Conservation (phyloP, 1,140 invertebrate genomes). For the Zelostemma sp. region DNA sequence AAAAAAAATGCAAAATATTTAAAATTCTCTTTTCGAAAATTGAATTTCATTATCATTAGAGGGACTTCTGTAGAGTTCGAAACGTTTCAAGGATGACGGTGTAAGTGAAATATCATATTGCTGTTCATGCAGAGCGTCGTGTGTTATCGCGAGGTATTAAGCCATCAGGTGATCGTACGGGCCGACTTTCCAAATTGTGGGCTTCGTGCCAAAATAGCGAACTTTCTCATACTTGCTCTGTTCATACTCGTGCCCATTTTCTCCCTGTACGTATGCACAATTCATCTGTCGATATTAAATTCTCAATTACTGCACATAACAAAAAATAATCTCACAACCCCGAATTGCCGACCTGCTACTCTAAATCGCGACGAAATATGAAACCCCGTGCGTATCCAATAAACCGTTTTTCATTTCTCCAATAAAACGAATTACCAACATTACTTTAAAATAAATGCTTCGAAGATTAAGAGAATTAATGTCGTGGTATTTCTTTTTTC, state of each 20-base stretch:
- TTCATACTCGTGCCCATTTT: constrained; percentile 31
- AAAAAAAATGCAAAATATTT: too few relatives aligned
- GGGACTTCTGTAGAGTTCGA: constrained; percentile 34
- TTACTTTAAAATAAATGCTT: too few relatives aligned
- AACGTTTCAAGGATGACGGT: constrained; percentile 31
- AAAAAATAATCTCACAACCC: constrained; percentile 29
- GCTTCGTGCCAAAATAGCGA: constrained; percentile 41
- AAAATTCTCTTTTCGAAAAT: too few relatives aligned
- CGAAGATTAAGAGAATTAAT: too few relatives aligned
- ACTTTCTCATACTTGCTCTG: constrained; percentile 39
- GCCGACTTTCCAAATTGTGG: constrained; percentile 44
- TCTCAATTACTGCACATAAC: constrained; percentile 41
- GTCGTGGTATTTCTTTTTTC: too few relatives aligned
- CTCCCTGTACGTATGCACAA: constrained; percentile 4
- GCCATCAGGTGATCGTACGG: constrained; percentile 40
- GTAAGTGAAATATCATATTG: constrained; percentile 51
- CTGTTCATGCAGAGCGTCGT: constrained; percentile 43
- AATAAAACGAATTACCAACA: too few relatives aligned
- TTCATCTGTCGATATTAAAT: constrained; percentile 40
- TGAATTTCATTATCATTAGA: too few relatives aligned
- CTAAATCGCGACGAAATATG: not conserved
- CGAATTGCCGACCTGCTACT: constrained; percentile 7
- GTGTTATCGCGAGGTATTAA: constrained; percentile 47
- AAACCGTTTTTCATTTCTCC: too few relatives aligned
- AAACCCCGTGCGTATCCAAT: too few relatives aligned